phyloP scores from a whole-genome alignment of 2,113 vertebrate genomes.

The Oenanthe melanoleuca region DNA sequence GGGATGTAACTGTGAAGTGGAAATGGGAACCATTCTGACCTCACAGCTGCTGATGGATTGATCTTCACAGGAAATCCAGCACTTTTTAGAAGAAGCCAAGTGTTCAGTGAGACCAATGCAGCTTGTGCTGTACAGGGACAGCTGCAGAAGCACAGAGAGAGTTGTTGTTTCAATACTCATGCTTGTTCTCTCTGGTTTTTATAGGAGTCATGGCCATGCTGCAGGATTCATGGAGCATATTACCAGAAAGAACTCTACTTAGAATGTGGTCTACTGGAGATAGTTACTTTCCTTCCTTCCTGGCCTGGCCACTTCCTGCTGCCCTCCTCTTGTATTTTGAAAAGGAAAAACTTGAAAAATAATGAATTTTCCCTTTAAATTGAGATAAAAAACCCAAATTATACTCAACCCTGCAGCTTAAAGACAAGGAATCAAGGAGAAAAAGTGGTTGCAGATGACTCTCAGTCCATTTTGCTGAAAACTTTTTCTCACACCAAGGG shows the following conservation, averaged over 20 bases:
- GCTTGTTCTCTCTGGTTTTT: background rate
- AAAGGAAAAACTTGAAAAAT: background rate
- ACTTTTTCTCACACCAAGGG: background rate
- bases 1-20: background rate
- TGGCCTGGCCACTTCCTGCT: background rate
- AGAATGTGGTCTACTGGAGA: background rate
- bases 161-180: background rate
- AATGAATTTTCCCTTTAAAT: background rate
- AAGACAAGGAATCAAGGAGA: background rate
- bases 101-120: background rate
- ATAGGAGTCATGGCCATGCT: background rate
- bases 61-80: background rate
- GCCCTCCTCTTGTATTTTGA: background rate
- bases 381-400: background rate
- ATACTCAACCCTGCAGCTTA: background rate
- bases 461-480: background rate
- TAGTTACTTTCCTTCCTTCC: background rate
- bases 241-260: accelerated
- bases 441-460: background rate
- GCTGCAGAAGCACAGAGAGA: background rate
- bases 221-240: background rate
- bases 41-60: background rate
- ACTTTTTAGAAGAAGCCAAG: background rate
- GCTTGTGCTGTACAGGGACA: background rate
- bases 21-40: background rate